phyloP scores from a whole-genome alignment of 2,888 invertebrate species.

The Allygus modestus region DNA sequence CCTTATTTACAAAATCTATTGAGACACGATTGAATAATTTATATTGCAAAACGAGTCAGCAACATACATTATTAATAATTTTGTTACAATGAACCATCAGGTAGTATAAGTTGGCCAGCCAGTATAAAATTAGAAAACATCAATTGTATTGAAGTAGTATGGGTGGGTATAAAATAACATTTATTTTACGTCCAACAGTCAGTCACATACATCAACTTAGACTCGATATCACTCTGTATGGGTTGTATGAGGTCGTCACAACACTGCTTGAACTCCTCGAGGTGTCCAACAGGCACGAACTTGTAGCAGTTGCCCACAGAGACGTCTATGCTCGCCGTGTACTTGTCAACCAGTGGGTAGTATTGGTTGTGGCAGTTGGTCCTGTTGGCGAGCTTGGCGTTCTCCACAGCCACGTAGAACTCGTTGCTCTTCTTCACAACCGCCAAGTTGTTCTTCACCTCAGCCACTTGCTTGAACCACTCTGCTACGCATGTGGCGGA shows the following conservation, averaged over 20 bases:
- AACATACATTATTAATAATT: no score
- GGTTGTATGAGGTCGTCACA: background rate
- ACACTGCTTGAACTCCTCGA: background rate
- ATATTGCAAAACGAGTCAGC: no score
- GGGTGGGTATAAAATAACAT: no score
- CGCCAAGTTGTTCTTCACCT: background rate
- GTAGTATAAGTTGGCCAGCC: no score
- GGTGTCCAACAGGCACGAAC: background rate
- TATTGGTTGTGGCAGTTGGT: background rate
- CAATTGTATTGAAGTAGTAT: no score
- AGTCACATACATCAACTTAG: background rate
- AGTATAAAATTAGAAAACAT: no score
- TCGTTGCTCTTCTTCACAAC: background rate
- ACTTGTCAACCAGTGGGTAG: background rate
- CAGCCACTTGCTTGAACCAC: background rate
- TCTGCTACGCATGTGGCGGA: no score
- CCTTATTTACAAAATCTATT: no score
- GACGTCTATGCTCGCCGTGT: background rate
- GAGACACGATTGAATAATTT: no score
- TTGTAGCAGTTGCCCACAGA: background rate
- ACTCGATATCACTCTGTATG: background rate
- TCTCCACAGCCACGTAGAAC: conserved; percentile 2
- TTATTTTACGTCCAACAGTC: background rate
- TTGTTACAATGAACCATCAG: no score
- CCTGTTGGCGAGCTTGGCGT: background rate